Percentiles rank a stretch among this genome's conserved stretches.
Conservation (phyloP, 2,797 vertebrate genomes). For the Xerus rutilus region DNA sequence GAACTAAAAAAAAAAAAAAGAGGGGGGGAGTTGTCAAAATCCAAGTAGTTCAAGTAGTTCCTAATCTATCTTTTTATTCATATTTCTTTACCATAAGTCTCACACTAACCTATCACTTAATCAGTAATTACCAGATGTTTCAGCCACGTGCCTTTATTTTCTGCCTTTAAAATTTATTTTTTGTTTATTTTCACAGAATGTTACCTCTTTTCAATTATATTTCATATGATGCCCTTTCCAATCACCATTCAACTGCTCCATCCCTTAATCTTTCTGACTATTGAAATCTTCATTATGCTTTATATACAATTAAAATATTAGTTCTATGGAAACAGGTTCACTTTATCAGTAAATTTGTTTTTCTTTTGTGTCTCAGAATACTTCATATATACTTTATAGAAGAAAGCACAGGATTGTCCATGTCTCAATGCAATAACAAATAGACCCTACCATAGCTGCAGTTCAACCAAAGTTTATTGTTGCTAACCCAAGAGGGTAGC, state of each 20-base stretch:
- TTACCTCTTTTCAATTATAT: background rate
- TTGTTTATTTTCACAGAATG: background rate
- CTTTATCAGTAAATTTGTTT: background rate
- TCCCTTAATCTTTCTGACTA: background rate
- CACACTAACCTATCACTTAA: background rate
- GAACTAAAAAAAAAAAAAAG: no score
- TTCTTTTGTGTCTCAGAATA: background rate
- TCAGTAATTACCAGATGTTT: background rate
- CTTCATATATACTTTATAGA: background rate
- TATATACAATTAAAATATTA: constrained; percentile 2
- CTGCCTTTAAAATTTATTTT: background rate
- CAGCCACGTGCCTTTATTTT: background rate
- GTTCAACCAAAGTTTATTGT: background rate
- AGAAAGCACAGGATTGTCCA: background rate
- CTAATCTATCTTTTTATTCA: background rate
- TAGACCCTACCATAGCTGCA: background rate
- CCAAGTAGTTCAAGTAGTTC: background rate
- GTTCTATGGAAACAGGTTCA: background rate
- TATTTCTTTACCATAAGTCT: background rate
- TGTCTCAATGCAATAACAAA: background rate
- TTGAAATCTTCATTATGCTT: background rate
- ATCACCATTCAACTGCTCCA: background rate
- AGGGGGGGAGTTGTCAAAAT: no score
- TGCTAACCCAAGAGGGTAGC: background rate
- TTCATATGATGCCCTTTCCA: background rate